Conservation (phyloP, 1,140 invertebrate genomes). For the Dolichoris vasculosae region DNA sequence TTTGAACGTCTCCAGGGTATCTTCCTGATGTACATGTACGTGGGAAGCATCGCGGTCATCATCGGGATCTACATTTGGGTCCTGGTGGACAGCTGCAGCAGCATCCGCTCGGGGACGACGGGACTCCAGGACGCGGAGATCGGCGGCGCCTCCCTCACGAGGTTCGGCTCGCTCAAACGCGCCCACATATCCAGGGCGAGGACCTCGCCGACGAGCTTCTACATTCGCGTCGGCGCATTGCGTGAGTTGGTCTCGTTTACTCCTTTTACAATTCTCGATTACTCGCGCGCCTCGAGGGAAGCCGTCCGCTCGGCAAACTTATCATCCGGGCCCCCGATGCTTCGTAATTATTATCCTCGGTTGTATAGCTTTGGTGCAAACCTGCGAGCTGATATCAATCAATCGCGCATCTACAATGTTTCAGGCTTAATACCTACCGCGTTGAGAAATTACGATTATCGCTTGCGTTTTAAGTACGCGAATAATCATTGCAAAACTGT, state of each 20-base stretch:
- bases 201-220: slow-evolving; percentile 79
- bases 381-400: neutral
- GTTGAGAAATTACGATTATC: neutral
- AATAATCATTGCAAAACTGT: neutral
- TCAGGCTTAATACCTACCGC: neutral
- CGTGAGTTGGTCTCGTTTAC: slow-evolving; percentile 69
- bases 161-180: slow-evolving; percentile 77
- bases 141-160: slow-evolving; percentile 71
- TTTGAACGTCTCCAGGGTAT: slow-evolving; percentile 74
- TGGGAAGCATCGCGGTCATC: slow-evolving; percentile 79
- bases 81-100: slow-evolving; percentile 76
- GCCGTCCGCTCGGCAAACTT: too few species aligned
- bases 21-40: slow-evolving; percentile 80
- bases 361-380: neutral
- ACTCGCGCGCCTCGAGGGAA: too few species aligned
- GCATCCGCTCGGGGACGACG: slow-evolving; percentile 59
- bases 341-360: neutral
- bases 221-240: slow-evolving; percentile 80
- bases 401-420: neutral
- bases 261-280: neutral
- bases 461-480: neutral
- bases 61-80: slow-evolving; percentile 81
- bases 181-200: slow-evolving; percentile 76
- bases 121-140: slow-evolving; percentile 70
- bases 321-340: neutral